These are phyloP conservation scores for Ictidomys tridecemlineatus DNA, from an alignment of 2,113 vertebrate species.

Conservation along the genomic window DNA sequence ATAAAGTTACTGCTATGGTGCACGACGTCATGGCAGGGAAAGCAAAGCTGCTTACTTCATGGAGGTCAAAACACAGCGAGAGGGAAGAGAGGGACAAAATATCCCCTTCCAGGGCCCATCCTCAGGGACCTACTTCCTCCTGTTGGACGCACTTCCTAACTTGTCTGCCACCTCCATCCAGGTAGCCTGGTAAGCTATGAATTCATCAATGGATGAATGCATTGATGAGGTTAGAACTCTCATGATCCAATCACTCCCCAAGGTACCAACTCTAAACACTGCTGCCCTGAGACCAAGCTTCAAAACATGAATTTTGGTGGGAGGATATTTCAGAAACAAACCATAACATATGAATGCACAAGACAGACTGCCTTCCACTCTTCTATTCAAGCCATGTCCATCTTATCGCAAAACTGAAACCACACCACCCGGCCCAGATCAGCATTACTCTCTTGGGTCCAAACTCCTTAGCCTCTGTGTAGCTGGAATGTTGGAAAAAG, in stretches of 20 bases:
- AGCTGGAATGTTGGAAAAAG: not conserved
- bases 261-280: too few species aligned
- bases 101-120: not conserved
- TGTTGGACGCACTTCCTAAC: not conserved
- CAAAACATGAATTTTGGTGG: not conserved
- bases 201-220: not conserved
- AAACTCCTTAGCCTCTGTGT: not conserved
- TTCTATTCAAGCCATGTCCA: not conserved
- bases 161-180: not conserved
- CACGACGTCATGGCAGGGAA: not conserved
- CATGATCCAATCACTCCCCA: too few species aligned
- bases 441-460: not conserved
- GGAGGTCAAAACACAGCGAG: not conserved
- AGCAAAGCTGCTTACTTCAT: not conserved
- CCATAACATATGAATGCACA: not conserved
- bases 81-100: not conserved
- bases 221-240: not conserved
- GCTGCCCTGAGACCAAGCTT: too few species aligned
- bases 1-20: too few species aligned
- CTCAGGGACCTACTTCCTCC: not conserved
- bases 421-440: not conserved
- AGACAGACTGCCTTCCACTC: conserved; percentile 2
- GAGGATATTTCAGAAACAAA: not conserved
- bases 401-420: conserved; percentile 29
- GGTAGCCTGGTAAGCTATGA: not conserved